phyloP scores from a whole-genome alignment of 2,113 vertebrate genomes.

The Neotoma lepida region DNA sequence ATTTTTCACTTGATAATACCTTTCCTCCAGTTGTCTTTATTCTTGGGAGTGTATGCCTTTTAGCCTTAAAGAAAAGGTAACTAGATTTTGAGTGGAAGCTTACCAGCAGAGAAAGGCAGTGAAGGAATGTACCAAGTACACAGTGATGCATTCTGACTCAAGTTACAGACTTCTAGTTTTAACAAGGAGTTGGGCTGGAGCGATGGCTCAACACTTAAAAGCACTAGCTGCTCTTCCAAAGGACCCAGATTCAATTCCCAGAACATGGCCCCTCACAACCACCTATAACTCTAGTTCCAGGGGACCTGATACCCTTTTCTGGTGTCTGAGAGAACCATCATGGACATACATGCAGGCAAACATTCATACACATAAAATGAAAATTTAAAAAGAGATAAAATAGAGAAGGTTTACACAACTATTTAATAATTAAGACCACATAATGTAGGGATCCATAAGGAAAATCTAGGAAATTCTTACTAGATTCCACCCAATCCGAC shows the following conservation, averaged over 20 bases:
- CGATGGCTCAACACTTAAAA: background rate
- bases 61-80: background rate
- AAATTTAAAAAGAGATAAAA: background rate
- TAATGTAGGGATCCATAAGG: slow-evolving; percentile 14
- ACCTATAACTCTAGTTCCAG: background rate
- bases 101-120: background rate
- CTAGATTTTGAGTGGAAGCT: background rate
- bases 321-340: background rate
- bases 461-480: slow-evolving; percentile 13
- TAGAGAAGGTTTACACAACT: background rate
- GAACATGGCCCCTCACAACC: background rate
- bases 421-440: slow-evolving; percentile 11
- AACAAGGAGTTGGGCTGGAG: background rate
- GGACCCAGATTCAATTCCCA: background rate
- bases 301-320: background rate
- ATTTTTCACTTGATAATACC: background rate
- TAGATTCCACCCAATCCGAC: background rate
- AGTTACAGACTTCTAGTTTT: slow-evolving; percentile 21
- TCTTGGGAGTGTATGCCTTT: background rate
- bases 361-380: background rate
- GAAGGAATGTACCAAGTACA: background rate
- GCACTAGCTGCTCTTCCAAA: background rate
- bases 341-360: background rate
- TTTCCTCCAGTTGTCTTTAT: slow-evolving; percentile 25
- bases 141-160: background rate